Conservation (phyloP, 2,113 vertebrate species). For the Menura novaehollandiae region DNA sequence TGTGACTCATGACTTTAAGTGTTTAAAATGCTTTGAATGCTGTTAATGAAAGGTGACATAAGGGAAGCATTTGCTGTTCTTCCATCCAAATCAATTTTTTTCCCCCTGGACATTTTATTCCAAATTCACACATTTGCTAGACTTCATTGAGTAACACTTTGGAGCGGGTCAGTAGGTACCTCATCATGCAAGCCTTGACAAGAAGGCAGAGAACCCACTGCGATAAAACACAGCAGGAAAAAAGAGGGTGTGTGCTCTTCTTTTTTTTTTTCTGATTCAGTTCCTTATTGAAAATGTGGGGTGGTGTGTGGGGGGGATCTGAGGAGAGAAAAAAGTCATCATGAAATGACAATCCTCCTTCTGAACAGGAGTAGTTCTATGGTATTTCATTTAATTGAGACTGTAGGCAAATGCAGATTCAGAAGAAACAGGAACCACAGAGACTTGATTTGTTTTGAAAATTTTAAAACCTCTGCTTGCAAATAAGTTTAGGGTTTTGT, state of each 20-base stretch:
- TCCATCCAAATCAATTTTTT: not conserved
- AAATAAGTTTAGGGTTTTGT: not conserved
- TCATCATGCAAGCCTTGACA: not conserved
- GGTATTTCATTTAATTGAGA: not conserved
- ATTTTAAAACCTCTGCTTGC: conserved; percentile 22
- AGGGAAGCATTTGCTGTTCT: not conserved
- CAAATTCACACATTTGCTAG: not conserved
- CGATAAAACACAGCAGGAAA: not conserved
- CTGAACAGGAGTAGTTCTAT: not conserved
- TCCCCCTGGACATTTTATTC: not conserved
- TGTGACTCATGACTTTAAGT: not conserved
- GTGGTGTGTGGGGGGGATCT: not conserved
- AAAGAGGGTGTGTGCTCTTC: not conserved
- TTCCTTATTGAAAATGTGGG: not conserved
- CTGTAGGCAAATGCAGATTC: conserved; percentile 1
- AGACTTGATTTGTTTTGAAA: conserved; percentile 19
- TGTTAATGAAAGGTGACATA: not conserved
- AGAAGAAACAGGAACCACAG: conserved; percentile 27
- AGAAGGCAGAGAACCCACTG: not conserved
- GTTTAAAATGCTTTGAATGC: not conserved
- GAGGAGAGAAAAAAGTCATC: not conserved
- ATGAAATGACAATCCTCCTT: not conserved
- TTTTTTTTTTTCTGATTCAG: not conserved
- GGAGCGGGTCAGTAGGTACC: not conserved
- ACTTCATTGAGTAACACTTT: not conserved